Percentiles rank a stretch among this genome's conserved stretches.
Evolutionary conservation across 2,797 vertebrate genomes (phyloP).

Genomic region (Esox masquinongy): DNA sequence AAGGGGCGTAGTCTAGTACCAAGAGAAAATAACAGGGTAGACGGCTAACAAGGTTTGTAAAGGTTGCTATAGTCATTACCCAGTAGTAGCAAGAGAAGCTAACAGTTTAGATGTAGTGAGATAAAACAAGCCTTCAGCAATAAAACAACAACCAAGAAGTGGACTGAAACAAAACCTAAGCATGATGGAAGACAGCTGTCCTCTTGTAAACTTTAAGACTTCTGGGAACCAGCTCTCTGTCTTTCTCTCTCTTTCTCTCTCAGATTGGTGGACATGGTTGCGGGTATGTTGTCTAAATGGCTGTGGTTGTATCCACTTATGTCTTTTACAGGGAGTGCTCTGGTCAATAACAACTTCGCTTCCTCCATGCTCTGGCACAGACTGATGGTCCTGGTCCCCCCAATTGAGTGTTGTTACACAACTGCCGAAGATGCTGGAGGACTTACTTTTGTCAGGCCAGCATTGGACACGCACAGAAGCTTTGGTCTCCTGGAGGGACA

Average conservation of each 20-base stretch:
- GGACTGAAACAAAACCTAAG: neutral
- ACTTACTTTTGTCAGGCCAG: too few relatives aligned
- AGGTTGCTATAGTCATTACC: too few relatives aligned
- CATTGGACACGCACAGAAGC: too few relatives aligned
- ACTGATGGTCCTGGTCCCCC: too few relatives aligned
- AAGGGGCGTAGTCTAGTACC: neutral
- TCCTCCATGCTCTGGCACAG: too few relatives aligned
- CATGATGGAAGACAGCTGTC: neutral
- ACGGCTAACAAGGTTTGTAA: neutral
- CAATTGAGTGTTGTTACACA: too few relatives aligned
- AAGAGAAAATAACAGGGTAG: neutral
- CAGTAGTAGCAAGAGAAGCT: neutral
- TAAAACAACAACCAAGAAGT: neutral
- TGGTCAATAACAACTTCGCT: too few relatives aligned
- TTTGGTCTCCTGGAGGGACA: too few relatives aligned
- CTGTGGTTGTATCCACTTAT: too few relatives aligned
- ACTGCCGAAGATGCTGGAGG: too few relatives aligned
- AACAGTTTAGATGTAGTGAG: neutral
- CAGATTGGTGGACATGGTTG: neutral
- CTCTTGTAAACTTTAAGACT: conserved; percentile 5
- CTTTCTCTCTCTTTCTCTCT: neutral
- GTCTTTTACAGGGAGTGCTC: too few relatives aligned
- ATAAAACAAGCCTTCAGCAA: neutral
- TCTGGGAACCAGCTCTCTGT: neutral
- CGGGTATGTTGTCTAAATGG: too few relatives aligned